Evolutionary conservation across 2,888 invertebrate genomes (phyloP).

Genomic region (Listrodromus nycthemerus): DNA sequence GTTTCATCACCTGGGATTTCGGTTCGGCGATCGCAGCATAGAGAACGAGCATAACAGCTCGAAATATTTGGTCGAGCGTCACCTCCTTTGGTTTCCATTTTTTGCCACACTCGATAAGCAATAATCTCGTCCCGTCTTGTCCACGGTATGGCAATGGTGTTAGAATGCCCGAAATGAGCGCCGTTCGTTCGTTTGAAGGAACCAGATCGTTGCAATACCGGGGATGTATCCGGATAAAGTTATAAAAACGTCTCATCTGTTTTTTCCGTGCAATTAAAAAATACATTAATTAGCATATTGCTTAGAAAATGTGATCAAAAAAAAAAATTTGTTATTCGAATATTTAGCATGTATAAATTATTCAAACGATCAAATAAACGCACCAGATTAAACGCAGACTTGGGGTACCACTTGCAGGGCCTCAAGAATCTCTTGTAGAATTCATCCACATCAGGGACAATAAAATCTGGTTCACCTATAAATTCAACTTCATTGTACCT

Average conservation of each 20-base stretch:
- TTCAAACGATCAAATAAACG: conserved; percentile 71
- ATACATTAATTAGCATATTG: conserved; percentile 12
- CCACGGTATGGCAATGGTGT: conserved; percentile 90
- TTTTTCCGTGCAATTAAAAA: conserved; percentile 30
- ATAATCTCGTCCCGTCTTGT: conserved; percentile 88
- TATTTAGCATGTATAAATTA: background rate
- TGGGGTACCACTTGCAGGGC: conserved; percentile 94
- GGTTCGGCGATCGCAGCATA: conserved; percentile 93
- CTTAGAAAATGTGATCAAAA: background rate
- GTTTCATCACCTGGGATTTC: conserved; percentile 87
- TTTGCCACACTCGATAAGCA: conserved; percentile 90
- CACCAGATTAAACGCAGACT: conserved; percentile 92
- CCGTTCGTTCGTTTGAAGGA: conserved; percentile 87
- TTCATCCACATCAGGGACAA: conserved; percentile 89
- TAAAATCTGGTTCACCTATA: conserved; percentile 87
- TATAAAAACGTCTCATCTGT: conserved; percentile 90
- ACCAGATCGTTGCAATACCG: conserved; percentile 87
- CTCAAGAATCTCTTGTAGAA: conserved; percentile 92
- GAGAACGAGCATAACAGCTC: conserved; percentile 89
- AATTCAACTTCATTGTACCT: background rate
- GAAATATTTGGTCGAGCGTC: conserved; percentile 88
- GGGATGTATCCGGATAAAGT: conserved; percentile 88
- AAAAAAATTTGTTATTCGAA: background rate
- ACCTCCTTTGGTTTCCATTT: conserved; percentile 92
- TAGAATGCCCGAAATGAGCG: conserved; percentile 88